phyloP scores from a whole-genome alignment of 2,113 vertebrate species.

The Bubo bubo region DNA sequence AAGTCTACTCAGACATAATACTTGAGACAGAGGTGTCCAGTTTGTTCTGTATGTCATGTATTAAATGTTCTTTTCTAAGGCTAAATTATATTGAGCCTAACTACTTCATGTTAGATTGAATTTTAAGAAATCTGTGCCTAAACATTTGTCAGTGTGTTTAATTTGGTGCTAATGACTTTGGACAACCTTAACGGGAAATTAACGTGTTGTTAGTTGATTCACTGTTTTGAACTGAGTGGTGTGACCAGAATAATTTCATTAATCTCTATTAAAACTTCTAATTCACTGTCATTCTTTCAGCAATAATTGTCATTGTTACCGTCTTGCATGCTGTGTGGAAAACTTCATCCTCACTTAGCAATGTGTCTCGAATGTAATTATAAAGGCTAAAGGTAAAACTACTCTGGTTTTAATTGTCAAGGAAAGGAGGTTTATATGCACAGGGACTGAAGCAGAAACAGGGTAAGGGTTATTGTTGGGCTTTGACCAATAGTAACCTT shows the following conservation, averaged over 20 bases:
- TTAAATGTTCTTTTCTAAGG: background rate
- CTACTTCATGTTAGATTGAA: background rate
- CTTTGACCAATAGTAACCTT: conserved; percentile 81
- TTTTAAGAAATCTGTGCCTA: background rate
- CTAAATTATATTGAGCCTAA: background rate
- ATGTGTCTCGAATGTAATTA: conserved; percentile 38
- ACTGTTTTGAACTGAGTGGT: background rate
- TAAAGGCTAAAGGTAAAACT: conserved; percentile 37
- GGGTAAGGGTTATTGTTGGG: conserved; percentile 71
- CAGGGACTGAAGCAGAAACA: background rate
- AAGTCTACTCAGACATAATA: background rate
- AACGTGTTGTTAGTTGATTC: background rate
- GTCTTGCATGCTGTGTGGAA: background rate
- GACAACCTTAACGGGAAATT: background rate
- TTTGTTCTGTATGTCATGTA: background rate
- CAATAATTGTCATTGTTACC: background rate
- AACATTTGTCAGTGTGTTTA: background rate
- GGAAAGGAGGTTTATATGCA: background rate
- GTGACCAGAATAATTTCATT: background rate
- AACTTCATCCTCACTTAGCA: background rate
- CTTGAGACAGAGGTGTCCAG: rapidly evolving
- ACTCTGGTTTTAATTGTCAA: background rate
- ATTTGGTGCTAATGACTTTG: background rate
- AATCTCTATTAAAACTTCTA: background rate
- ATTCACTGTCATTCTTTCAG: background rate